Conservation (phyloP, 2,797 vertebrate species). For the Allobates femoralis region DNA sequence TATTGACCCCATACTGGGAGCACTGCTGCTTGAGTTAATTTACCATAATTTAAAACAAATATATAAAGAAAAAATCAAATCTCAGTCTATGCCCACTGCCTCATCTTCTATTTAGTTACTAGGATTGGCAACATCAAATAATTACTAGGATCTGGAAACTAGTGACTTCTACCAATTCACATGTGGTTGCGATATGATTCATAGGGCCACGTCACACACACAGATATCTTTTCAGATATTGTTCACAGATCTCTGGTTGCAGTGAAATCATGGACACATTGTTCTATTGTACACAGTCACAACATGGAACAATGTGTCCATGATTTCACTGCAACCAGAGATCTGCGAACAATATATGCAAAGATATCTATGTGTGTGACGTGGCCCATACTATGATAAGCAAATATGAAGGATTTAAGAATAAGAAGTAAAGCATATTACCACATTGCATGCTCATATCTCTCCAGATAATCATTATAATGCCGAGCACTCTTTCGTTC, state of each 20-base stretch:
- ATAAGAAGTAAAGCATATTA: not conserved
- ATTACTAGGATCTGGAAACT: conserved; percentile 9
- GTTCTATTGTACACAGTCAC: too few species aligned
- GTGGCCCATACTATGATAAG: conserved; percentile 23
- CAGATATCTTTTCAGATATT: too few species aligned
- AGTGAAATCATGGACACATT: too few species aligned
- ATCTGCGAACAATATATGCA: too few species aligned
- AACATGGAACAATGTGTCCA: too few species aligned
- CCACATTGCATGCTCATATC: not conserved
- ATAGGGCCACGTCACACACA: too few species aligned
- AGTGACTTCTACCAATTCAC: conserved; percentile 25
- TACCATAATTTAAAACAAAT: not conserved
- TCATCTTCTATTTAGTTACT: conserved; percentile 15
- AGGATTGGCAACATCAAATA: conserved; percentile 38
- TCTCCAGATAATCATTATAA: not conserved
- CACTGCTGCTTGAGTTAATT: not conserved
- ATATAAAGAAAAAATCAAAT: not conserved
- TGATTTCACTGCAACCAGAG: too few species aligned
- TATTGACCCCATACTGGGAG: too few species aligned
- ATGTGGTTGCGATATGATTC: conserved; percentile 39
- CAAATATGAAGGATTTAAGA: not conserved
- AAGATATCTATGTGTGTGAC: too few species aligned
- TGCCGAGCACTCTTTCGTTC: not conserved
- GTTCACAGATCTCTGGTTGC: too few species aligned
- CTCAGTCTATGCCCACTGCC: not conserved